Percentiles rank a stretch among this genome's conserved stretches.
These are phyloP conservation scores for Cephalopachus bancanus DNA, from an alignment of 2,797 vertebrate genomes.

Conservation along the genomic window DNA sequence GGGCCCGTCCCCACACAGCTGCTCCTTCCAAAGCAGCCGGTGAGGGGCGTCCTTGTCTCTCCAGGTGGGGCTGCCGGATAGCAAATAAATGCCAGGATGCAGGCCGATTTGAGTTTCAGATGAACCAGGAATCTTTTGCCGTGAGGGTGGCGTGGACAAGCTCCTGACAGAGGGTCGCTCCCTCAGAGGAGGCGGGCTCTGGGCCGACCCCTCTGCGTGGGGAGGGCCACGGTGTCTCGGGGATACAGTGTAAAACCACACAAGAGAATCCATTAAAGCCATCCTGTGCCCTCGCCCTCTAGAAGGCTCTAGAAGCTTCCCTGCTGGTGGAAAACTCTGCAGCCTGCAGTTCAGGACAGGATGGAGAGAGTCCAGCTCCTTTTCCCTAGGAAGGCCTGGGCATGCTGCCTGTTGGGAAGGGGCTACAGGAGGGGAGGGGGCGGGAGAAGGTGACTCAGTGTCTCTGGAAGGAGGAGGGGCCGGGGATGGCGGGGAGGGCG, in stretches of 20 bases:
- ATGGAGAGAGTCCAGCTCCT: too few species aligned
- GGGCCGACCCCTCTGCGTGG: neutral
- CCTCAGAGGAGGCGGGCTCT: neutral
- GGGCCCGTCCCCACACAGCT: too few species aligned
- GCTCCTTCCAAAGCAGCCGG: too few species aligned
- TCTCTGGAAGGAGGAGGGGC: too few species aligned
- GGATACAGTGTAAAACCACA: neutral
- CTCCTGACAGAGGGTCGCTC: neutral
- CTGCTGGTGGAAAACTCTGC: neutral
- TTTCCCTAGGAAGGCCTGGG: neutral
- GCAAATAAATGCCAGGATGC: too few species aligned
- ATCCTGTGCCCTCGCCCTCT: neutral
- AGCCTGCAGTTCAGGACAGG: too few species aligned
- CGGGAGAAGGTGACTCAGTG: too few species aligned
- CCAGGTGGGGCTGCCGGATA: neutral
- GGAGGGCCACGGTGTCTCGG: neutral
- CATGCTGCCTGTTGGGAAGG: too few species aligned
- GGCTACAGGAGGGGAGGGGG: too few species aligned
- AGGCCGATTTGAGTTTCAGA: neutral
- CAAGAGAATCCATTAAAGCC: accelerated
- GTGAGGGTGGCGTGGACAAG: too few species aligned
- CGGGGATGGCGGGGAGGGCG: too few species aligned
- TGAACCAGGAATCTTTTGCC: neutral
- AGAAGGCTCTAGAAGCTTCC: neutral
- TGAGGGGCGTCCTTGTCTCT: neutral